phyloP scores from a whole-genome alignment of 2,113 vertebrate species.

The Tachysurus vachellii region DNA sequence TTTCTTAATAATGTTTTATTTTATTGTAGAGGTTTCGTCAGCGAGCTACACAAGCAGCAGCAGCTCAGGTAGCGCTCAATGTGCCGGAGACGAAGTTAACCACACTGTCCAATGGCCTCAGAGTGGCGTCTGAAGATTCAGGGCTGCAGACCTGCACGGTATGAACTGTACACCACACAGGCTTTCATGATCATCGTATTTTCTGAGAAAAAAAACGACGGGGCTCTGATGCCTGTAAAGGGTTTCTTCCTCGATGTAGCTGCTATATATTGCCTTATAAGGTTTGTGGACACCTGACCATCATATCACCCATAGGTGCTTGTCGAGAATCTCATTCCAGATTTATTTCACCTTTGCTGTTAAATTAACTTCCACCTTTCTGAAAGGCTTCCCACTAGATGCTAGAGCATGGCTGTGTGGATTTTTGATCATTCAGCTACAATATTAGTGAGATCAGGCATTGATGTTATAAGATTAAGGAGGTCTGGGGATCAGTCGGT shows the following conservation, averaged over 20 bases:
- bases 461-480: not conserved
- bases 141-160: slow-evolving; percentile 93
- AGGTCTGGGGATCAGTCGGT: not conserved
- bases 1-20: not conserved
- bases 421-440: not conserved
- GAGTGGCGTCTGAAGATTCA: slow-evolving; percentile 94
- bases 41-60: slow-evolving; percentile 76
- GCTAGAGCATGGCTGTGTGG: not conserved
- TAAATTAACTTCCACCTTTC: not conserved
- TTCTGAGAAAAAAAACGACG: too few relatives aligned
- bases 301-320: not conserved
- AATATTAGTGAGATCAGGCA: not conserved
- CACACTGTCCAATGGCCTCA: slow-evolving; percentile 84
- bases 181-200: not conserved
- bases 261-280: not conserved
- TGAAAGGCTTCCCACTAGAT: not conserved
- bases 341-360: not conserved
- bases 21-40: slow-evolving; percentile 59
- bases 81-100: slow-evolving; percentile 93
- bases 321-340: not conserved
- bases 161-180: slow-evolving; percentile 39
- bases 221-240: too few relatives aligned
- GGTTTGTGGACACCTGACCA: not conserved
- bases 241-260: not conserved
- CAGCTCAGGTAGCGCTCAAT: slow-evolving; percentile 81